These are phyloP conservation scores for Aphyosemion australe DNA, from an alignment of 2,113 vertebrate genomes.

Conservation along the genomic window DNA sequence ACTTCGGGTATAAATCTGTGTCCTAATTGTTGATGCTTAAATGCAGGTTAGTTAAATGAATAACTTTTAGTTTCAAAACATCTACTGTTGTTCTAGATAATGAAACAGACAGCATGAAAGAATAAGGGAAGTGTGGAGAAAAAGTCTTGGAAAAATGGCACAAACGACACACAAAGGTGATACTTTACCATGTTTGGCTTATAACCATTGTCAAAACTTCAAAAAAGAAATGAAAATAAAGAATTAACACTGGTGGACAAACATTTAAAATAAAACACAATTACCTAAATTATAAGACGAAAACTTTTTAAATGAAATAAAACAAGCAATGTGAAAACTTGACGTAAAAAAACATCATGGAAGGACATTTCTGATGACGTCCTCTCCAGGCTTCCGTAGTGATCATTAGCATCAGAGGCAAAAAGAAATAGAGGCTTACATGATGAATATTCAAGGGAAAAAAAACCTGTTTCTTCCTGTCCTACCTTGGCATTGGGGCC, in stretches of 20 bases:
- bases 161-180: constrained; percentile 45
- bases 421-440: too few species aligned
- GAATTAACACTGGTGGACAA: constrained; percentile 26
- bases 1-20: neutral
- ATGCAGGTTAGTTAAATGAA: neutral
- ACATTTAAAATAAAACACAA: neutral
- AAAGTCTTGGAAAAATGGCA: constrained; percentile 36
- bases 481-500: constrained; percentile 80
- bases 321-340: too few species aligned
- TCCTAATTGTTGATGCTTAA: neutral
- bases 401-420: too few species aligned
- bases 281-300: neutral
- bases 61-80: neutral
- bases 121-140: constrained; percentile 13
- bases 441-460: too few species aligned
- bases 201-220: constrained; percentile 74
- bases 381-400: too few species aligned
- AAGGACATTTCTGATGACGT: too few species aligned
- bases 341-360: too few species aligned
- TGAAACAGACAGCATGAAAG: constrained; percentile 15
- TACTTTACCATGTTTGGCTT: constrained; percentile 74
- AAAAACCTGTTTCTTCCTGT: too few species aligned
- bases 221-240: constrained; percentile 65
- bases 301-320: too few species aligned
- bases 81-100: constrained; percentile 6